phyloP scores from a whole-genome alignment of 2,888 invertebrate genomes.

The Gasteruption jaculator region DNA sequence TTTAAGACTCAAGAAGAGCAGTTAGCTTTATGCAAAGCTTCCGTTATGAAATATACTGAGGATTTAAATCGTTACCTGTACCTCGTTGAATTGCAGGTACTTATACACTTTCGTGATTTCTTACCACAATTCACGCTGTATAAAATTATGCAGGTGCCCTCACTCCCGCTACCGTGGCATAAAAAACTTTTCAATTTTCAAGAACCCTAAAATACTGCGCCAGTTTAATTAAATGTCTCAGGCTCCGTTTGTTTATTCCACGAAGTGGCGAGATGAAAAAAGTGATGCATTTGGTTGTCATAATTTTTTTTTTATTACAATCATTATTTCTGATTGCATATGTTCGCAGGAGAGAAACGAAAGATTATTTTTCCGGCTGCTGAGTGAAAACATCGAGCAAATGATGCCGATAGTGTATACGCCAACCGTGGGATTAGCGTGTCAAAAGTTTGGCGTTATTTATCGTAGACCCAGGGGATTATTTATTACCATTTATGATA shows the following conservation, averaged over 20 bases:
- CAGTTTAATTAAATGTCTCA: too few relatives aligned
- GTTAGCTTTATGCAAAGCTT: conserved; percentile 84
- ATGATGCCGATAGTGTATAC: conserved; percentile 98
- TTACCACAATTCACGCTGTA: conserved; percentile 2
- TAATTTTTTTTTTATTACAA: too few relatives aligned
- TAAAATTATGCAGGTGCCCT: background rate
- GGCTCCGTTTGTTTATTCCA: too few relatives aligned
- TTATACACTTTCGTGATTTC: too few relatives aligned
- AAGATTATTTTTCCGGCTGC: conserved; percentile 87
- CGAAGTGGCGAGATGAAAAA: conserved; percentile 20
- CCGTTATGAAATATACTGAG: conserved; percentile 84
- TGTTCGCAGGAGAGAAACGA: conserved; percentile 87
- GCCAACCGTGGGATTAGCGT: conserved; percentile 94
- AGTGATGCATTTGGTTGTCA: too few relatives aligned
- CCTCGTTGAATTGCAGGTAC: conserved; percentile 82
- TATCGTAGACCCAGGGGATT: conserved; percentile 91
- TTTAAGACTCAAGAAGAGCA: conserved; percentile 94
- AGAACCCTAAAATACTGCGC: too few relatives aligned
- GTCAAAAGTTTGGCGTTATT: conserved; percentile 94
- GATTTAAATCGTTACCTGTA: conserved; percentile 96
- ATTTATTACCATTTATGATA: conserved; percentile 93
- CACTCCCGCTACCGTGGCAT: conserved; percentile 15
- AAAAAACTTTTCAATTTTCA: too few relatives aligned
- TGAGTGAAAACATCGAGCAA: conserved; percentile 88
- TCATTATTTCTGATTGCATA: too few relatives aligned